These are phyloP conservation scores for Athripsodes cinereus DNA, from an alignment of 2,888 invertebrate species.

Conservation along the genomic window DNA sequence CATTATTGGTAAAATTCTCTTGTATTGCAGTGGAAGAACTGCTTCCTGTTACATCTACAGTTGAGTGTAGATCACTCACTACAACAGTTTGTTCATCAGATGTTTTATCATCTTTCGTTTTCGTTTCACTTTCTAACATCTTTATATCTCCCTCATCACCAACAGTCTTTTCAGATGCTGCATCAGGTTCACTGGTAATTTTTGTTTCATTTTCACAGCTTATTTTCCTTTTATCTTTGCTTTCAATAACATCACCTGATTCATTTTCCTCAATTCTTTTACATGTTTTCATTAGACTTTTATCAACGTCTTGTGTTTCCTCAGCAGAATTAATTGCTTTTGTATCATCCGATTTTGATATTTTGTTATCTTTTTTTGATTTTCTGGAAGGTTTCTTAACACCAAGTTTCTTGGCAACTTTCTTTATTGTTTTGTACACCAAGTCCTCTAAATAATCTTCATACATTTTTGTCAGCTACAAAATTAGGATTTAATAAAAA, in stretches of 20 bases:
- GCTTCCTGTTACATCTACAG: no score
- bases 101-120: background rate
- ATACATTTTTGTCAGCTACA: slow-evolving; percentile 65
- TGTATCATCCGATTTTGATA: background rate
- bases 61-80: background rate
- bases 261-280: background rate
- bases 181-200: background rate
- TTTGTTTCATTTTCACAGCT: slow-evolving; percentile 12
- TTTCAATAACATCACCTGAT: background rate
- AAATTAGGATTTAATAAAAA: background rate
- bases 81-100: background rate
- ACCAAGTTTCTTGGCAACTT: slow-evolving; percentile 32
- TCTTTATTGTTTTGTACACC: slow-evolving; percentile 45
- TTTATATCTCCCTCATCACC: background rate
- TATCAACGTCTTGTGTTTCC: background rate
- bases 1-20: no score
- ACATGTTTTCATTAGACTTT: background rate
- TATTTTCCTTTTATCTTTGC: no score
- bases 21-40: no score
- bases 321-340: no score
- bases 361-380: slow-evolving; percentile 13
- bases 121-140: background rate
- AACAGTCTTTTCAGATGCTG: background rate
- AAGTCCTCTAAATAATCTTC: slow-evolving; percentile 68
- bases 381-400: background rate